A percentile compares a stretch with the other conserved stretches of the same genome.
phyloP scores from a whole-genome alignment of 2,888 invertebrate species.

The Ariolimax columbianus region DNA sequence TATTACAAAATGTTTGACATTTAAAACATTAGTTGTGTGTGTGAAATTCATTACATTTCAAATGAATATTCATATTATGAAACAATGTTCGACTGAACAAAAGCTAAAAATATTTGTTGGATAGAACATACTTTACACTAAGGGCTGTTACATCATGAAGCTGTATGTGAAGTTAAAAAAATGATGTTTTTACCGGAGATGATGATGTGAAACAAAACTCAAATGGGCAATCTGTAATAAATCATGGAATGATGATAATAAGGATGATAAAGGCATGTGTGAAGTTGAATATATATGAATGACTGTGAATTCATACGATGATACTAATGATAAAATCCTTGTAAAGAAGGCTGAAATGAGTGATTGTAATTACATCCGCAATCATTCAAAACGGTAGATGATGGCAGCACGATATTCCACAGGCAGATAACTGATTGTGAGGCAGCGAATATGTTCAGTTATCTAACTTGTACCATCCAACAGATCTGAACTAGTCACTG shows the following conservation, averaged over 20 bases:
- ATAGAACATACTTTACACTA: slow-evolving; percentile 7
- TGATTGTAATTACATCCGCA: slow-evolving; percentile 4
- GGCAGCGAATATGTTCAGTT: background rate
- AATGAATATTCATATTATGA: slow-evolving; percentile 8
- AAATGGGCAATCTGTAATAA: background rate
- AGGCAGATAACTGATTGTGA: background rate
- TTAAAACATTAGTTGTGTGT: slow-evolving; percentile 11
- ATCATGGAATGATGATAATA: background rate
- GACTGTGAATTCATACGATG: background rate
- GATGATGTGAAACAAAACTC: background rate
- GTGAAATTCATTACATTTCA: background rate
- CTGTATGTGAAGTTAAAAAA: background rate
- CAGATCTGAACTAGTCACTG: slow-evolving; percentile 84
- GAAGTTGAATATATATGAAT: background rate
- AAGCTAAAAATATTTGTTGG: slow-evolving; percentile 4
- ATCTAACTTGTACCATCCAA: background rate
- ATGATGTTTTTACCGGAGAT: background rate
- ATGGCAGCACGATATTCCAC: background rate
- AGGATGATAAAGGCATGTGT: background rate
- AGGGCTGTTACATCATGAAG: background rate
- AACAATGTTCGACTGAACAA: slow-evolving; percentile 19
- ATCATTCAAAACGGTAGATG: slow-evolving; percentile 6
- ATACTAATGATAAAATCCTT: too few relatives aligned
- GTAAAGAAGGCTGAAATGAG: background rate
- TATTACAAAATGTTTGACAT: slow-evolving; percentile 29